phyloP scores from a whole-genome alignment of 1,140 invertebrate species.

The Heliothis virescens region DNA sequence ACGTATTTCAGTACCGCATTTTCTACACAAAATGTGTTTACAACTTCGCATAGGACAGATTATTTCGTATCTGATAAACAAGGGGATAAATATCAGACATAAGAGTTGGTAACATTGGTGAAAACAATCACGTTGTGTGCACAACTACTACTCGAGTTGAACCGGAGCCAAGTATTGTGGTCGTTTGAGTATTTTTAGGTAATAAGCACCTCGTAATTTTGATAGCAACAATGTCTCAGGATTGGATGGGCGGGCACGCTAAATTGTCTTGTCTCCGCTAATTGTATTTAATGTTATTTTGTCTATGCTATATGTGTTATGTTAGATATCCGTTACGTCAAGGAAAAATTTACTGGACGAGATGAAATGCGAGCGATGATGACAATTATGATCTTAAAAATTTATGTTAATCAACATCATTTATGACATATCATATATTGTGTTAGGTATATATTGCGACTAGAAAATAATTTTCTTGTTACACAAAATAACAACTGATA shows the following conservation, averaged over 20 bases:
- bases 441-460: too few species aligned
- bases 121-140: slow-evolving; percentile 27
- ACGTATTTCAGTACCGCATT: background rate
- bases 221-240: slow-evolving; percentile 53
- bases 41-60: background rate
- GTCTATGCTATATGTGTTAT: background rate
- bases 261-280: slow-evolving; percentile 36
- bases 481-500: too few species aligned
- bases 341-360: background rate
- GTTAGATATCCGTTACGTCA: background rate
- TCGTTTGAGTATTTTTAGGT: slow-evolving; percentile 62
- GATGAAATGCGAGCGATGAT: too few species aligned
- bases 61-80: slow-evolving; percentile 1
- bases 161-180: slow-evolving; percentile 53
- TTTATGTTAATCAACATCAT: too few species aligned
- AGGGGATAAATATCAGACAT: background rate
- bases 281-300: slow-evolving; percentile 31
- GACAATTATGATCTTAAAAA: too few species aligned
- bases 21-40: slow-evolving; percentile 5
- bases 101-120: slow-evolving; percentile 10
- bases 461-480: too few species aligned
- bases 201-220: slow-evolving; percentile 59
- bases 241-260: background rate
- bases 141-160: slow-evolving; percentile 54
- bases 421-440: too few species aligned